Percentiles rank a stretch among this genome's conserved stretches.
Conservation (phyloP, 2,113 vertebrate species). For the Leptocoma aspasia region DNA sequence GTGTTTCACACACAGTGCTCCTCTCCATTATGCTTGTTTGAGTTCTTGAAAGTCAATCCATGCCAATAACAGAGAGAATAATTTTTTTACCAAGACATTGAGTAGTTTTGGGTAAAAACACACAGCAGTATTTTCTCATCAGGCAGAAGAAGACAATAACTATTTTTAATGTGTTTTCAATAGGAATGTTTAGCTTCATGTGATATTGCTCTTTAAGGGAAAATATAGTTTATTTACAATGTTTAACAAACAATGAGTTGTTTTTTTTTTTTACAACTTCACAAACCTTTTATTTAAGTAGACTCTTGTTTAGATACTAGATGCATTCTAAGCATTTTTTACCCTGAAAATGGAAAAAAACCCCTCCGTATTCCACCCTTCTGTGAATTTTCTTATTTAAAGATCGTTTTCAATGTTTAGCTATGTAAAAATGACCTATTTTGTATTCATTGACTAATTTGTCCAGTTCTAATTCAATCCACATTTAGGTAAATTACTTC, state of each 20-base stretch:
- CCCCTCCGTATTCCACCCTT: neutral
- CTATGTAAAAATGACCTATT: neutral
- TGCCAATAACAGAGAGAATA: neutral
- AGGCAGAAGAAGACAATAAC: neutral
- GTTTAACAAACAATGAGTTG: neutral
- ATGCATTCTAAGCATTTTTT: neutral
- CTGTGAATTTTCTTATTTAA: neutral
- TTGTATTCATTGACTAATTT: conserved; percentile 16
- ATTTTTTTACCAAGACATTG: neutral
- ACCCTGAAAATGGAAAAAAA: neutral
- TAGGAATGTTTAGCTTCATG: neutral
- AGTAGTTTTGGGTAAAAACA: neutral
- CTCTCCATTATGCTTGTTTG: neutral
- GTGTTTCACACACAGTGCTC: too few relatives aligned
- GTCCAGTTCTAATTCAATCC: conserved; percentile 2
- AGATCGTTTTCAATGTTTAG: neutral
- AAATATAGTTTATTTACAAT: neutral
- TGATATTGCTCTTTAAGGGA: rapidly evolving
- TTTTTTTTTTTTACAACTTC: neutral
- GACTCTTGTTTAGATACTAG: neutral
- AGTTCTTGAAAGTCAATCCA: neutral
- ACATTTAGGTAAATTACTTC: neutral
- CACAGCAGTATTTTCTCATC: neutral
- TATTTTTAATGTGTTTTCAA: neutral
- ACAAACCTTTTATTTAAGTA: neutral